Base-by-base conservation (phyloP, 2,113 vertebrate species). In the Hippocampus comes region DNA sequence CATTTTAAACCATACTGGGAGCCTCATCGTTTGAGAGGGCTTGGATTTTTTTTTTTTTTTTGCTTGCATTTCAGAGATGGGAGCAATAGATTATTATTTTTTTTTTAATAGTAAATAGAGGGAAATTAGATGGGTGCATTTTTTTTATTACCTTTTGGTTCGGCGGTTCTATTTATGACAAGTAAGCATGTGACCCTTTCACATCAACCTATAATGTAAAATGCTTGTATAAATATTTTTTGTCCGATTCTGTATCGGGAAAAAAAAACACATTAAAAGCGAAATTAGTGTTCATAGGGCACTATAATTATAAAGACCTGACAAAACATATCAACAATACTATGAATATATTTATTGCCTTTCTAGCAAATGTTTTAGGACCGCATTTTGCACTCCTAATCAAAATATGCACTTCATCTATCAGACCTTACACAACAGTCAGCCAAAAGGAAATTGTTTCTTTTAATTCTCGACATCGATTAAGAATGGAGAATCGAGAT, bases 1-100 rank as follows among this genome's bases (percentile, higher is more conserved):
- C 91, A 92, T 96, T 94, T 94, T 92, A 79, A 91, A 70, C 91
- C 95, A 92, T 76, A 92, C 94, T 91, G 95, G 90, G 95, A 69
- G 67, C 82, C 94, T 94, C 93, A 87, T 89, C 80, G 86, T 89
- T 88, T 83, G 82, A 81, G 69, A 78, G 82, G 65, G 77, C 78
- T 93, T 94, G 93, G 91, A 95, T 91, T 94, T 91, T 87, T 87
- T 92, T 92, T 91, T 70, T 85, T 94, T 91, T 70, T 85, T 94
- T 94, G 89, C 86, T 92, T 76, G 89, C 90, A 80, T 87, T 87
- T 91, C 94, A 91, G 89, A 90, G 91, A 89, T 80, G 81, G 82
- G 87, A 14, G 92, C 88, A 92, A 90, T 92, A 92, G 94, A 94
- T 87, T 78, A 91, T 34, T 34, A 6, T 38, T 38, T 34, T 34